Evolutionary conservation across 2,888 invertebrate species (phyloP), one percentile per base, ranked within the genome.

Genomic region (Iselma pallidipennis): DNA sequence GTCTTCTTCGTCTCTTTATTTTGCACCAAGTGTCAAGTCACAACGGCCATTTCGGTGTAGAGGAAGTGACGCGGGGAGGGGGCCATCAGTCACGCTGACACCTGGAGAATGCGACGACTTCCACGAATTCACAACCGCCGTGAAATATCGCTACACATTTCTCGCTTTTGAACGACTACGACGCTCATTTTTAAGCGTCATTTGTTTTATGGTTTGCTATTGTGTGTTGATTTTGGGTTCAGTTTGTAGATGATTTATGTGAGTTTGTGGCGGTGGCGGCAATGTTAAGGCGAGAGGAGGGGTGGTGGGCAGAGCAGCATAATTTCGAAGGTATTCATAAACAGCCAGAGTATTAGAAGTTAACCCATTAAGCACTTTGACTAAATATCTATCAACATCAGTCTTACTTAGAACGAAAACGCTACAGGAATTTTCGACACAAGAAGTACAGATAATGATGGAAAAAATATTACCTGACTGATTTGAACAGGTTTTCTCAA

Each of bases 41-140:
- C 42, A 56, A 48, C 28, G 56, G 59, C 58, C 50, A 49, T 51
- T 52, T n/a, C 52, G 37, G 65, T 54, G 49, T 28, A 65, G 76
- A 77, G 77, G 78, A 76, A 76, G 76, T 76, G 77, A 76, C 74
- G 76, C 72, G 73, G 75, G 76, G 74, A 72, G 75, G 76, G 74
- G 76, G 74, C 72, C 78, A 79, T 79, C 78, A 78, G 78, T 79
- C 79, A 79, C 78, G 75, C 76, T 78, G 78, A 79, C 79, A 79
- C 79, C 78, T 79, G 77, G 77, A 77, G 77, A 77, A 78, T 78
- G 76, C 76, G 75, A 77, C 76, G 78, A 78, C 78, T 78, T 78
- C 77, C 74, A 77, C 78, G 78, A 78, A 78, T 78, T 76, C 77
- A 75, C 76, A 74, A 74, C 74, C 71, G 72, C 71, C 72, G 73